Base-by-base conservation (phyloP, 2,888 invertebrate genomes). In the Branchipolynoe longqiensis region DNA sequence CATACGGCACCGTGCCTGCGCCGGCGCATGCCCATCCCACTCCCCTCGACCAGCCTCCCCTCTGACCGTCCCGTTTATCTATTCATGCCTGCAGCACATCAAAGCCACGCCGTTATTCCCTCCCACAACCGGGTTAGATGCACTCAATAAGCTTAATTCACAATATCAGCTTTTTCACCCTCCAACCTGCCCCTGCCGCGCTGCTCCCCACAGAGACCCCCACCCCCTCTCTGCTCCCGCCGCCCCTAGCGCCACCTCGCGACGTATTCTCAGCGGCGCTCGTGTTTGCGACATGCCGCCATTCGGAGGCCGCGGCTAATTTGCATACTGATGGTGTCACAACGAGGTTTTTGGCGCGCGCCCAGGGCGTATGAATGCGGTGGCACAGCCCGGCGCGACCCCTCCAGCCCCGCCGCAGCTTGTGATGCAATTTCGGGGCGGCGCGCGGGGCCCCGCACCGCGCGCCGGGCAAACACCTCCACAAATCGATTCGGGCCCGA, bases 271-370 rank as follows among this genome's bases (percentile, higher is more conserved):
- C 78, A 41, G 48, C 25, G 78, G 78, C 28, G 78, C 54, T 22
- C 78, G 54, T 78, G 54, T 78, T 78, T 28, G 78, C 78, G 78
- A 78, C 78, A 78, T 33, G 41, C 73, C 73, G 36, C 73, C 36
- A 41, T 41, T 62, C n/a, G 38, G 73, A 33, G 78, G 48, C n/a
- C 78, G 78, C 14, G 41, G 78, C 78, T 78, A 78, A 78, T 78
- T 78, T 78, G 78, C 78, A 78, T 78, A 78, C 78, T 78, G 78
- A 78, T 78, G 54, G 78, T 78, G 78, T 78, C 78, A 78, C 28
- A 78, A 78, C 78, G 54, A 78, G 78, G 78, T 78, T 78, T 78
- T 78, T 78, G 78, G 78, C 78, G 48, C 54, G 41, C 48, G 78
- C 41, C 78, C 31, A 41, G 48, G 78, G 54, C 78, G 78, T 31